Evolutionary conservation across 1,140 invertebrate genomes (phyloP).

Genomic region (Drosophila punjabiensis): DNA sequence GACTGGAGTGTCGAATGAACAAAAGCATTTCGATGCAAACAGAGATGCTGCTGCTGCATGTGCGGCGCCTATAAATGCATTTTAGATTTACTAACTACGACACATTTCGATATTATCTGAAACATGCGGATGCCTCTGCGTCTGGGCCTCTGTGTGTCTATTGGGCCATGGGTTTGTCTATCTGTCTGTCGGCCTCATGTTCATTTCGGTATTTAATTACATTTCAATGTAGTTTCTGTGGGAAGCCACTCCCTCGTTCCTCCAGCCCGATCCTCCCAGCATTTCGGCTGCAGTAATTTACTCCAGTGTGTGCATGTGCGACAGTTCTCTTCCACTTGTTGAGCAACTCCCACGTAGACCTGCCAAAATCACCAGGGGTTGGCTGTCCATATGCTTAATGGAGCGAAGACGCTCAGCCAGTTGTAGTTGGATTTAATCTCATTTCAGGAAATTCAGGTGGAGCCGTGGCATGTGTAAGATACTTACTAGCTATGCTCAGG

Average conservation of each 20-base stretch:
- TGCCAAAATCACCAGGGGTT: conserved; percentile 16
- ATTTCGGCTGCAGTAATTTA: conserved; percentile 63
- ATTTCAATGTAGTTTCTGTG: conserved; percentile 78
- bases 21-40: conserved; percentile 69
- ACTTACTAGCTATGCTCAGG: not conserved
- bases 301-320: conserved; percentile 15
- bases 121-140: conserved; percentile 25
- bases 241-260: conserved; percentile 11
- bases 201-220: conserved; percentile 80
- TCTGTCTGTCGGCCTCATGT: conserved; percentile 58
- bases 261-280: not conserved
- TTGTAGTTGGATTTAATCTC: conserved; percentile 7
- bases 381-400: conserved; percentile 34
- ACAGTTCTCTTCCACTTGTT: conserved; percentile 58
- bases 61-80: conserved; percentile 60
- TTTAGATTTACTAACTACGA: conserved; percentile 77
- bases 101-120: conserved; percentile 78
- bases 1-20: conserved; percentile 64
- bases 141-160: not conserved
- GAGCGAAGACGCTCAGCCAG: conserved; percentile 1
- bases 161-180: conserved; percentile 16
- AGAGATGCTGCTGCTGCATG: conserved; percentile 2
- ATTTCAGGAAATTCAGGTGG: not conserved
- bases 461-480: not conserved
- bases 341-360: conserved; percentile 39